Evolutionary conservation across 2,888 invertebrate species (phyloP).

Genomic region (Cremastobaeus sp.): DNA sequence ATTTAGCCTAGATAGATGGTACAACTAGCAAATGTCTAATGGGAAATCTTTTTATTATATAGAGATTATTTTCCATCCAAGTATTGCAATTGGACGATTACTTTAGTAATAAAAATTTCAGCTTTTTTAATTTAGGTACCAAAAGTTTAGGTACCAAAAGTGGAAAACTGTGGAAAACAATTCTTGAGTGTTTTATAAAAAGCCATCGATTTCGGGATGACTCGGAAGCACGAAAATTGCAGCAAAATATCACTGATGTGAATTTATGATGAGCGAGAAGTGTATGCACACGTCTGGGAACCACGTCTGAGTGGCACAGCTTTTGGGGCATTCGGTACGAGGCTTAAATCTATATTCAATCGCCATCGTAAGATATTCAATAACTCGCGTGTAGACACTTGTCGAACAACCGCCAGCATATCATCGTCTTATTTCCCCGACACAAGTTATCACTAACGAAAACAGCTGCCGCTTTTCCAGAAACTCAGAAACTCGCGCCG

Average conservation of each 20-base stretch:
- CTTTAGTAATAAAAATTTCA: too few relatives aligned
- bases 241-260: background rate
- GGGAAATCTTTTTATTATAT: too few relatives aligned
- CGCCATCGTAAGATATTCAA: constrained; percentile 64
- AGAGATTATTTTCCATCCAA: too few relatives aligned
- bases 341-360: constrained; percentile 64
- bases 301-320: constrained; percentile 11
- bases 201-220: too few relatives aligned
- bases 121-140: too few relatives aligned
- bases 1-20: too few relatives aligned
- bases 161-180: too few relatives aligned
- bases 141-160: too few relatives aligned
- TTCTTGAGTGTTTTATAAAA: too few relatives aligned
- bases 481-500: constrained; percentile 47
- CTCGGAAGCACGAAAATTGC: too few relatives aligned
- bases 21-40: too few relatives aligned
- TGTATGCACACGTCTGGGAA: background rate
- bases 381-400: constrained; percentile 66
- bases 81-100: too few relatives aligned
- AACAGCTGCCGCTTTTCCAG: constrained; percentile 53
- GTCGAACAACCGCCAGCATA: constrained; percentile 65
- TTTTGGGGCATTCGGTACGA: constrained; percentile 25
- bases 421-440: constrained; percentile 59
- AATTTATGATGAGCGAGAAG: constrained; percentile 3
- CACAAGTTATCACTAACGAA: constrained; percentile 51